Evolutionary conservation across 1,140 invertebrate genomes (phyloP), one percentile per base, ranked within the genome.

Genomic region (Pinna nobilis): DNA sequence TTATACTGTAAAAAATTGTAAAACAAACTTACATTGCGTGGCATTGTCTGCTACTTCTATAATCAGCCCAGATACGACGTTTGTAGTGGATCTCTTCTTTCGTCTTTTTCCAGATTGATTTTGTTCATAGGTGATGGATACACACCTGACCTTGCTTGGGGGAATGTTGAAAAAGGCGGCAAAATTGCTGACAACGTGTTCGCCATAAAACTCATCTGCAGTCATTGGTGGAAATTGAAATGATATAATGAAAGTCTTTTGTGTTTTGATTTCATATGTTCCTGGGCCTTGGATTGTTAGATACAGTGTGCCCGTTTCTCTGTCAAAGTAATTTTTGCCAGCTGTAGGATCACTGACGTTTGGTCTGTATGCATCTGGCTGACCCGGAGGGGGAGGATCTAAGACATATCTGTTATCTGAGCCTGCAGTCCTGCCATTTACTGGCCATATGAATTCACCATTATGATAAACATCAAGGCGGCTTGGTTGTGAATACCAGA

Each of bases 171-270:
- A 76, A 72, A 87, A 87, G 1, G 67, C 53, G 11, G 82, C 84
- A 9, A 87, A 64, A 39, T 87, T 83, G 15, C 79, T 49, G 41
- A 86, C 70, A 18, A 87, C 59, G 28, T 84, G 72, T 20, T 82
- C 77, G 2, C 85, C 83, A 64, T 81, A 87, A 71, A 87, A 87
- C n/a, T 85, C 81, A 23, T 81, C 78, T 0, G 79, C 77, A 9
- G 79, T 84, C 68, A 84, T 78, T 3, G 83, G 76, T 13, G 75
- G 61, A 4, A 78, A 65, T 6, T 77, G 66, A 59, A 86, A 79
- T 30, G 76, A 69, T 7, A 87, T 69, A 11, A 84, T 67, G 0
- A 86, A 49, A 1, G 76, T 63, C 13, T 71, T 25, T 2, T 25
- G 20, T 13, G 59, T 70, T 23, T 55, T 64, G n/a, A 85, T 74